A percentile compares a stretch with the other conserved stretches of the same genome.
Evolutionary conservation across 2,888 invertebrate genomes (phyloP).

Genomic region (Cactoblastis cactorum): DNA sequence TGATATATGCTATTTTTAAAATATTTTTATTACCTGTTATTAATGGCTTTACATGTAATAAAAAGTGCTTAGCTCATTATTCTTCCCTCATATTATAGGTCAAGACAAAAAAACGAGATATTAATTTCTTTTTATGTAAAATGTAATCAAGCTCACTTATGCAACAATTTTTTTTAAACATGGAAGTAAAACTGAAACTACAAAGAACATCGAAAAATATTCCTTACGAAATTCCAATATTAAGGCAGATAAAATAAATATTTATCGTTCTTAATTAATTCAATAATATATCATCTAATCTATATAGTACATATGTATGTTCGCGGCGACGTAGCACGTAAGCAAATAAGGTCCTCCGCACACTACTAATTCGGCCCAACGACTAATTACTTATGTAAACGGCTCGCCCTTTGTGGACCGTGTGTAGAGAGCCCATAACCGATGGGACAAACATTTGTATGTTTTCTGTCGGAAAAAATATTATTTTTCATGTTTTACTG

Average conservation of each 20-base stretch:
- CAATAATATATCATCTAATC: not conserved
- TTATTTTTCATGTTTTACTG: slow-evolving; percentile 5
- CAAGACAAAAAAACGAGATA: no score
- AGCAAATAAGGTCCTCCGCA: slow-evolving; percentile 54
- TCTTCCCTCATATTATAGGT: no score
- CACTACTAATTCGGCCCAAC: slow-evolving; percentile 46
- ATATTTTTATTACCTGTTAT: no score
- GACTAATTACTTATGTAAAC: slow-evolving; percentile 76
- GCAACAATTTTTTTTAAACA: no score
- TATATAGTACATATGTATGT: slow-evolving; percentile 27
- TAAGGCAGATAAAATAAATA: not conserved
- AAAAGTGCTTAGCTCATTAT: no score
- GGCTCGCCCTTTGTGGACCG: slow-evolving; percentile 48
- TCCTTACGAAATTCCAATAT: no score
- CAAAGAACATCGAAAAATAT: no score
- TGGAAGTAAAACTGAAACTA: no score
- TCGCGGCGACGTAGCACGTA: slow-evolving; percentile 66
- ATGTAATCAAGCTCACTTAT: no score
- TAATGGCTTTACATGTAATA: no score
- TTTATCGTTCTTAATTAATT: not conserved
- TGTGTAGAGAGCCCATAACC: slow-evolving; percentile 44
- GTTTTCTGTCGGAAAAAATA: slow-evolving; percentile 14
- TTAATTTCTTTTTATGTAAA: no score
- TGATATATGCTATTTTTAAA: no score
- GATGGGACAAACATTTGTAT: slow-evolving; percentile 26